Percentiles rank a stretch among this genome's conserved stretches.
Conservation (phyloP, 2,888 invertebrate genomes). For the Listrodromus nycthemerus region DNA sequence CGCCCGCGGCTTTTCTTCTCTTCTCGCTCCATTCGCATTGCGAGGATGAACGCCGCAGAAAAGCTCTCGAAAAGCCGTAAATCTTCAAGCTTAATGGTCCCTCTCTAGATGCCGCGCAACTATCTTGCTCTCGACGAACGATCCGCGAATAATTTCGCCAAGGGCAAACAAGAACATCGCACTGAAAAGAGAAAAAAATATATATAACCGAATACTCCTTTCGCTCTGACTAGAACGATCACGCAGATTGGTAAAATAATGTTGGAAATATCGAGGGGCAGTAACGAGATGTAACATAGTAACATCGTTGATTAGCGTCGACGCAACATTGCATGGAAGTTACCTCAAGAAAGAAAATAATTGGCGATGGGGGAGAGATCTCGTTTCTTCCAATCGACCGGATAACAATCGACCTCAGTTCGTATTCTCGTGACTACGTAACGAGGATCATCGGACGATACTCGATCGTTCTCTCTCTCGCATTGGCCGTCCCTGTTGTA, state of each 20-base stretch:
- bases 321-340: not conserved
- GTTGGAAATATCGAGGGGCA: not conserved
- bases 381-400: conserved; percentile 73
- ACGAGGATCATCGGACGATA: conserved; percentile 64
- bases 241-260: not conserved
- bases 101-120: conserved; percentile 39
- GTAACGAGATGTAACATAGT: not conserved
- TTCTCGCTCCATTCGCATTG: conserved; percentile 4
- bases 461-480: conserved; percentile 46
- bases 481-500: conserved; percentile 48
- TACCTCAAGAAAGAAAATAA: conserved; percentile 59
- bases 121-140: conserved; percentile 35
- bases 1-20: conserved; percentile 63
- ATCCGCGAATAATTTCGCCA: conserved; percentile 58
- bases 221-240: no score
- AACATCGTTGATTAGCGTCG: conserved; percentile 19
- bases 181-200: not conserved
- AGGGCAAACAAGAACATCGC: conserved; percentile 36
- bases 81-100: conserved; percentile 59
- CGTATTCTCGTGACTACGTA: conserved; percentile 52
- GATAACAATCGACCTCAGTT: conserved; percentile 69
- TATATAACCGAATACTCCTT: no score
- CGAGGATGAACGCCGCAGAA: conserved; percentile 54
- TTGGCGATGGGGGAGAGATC: conserved; percentile 67
- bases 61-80: conserved; percentile 64